These are phyloP conservation scores for Tetragnatha versicolor DNA, from an alignment of 1,140 invertebrate genomes.

Conservation along the genomic window DNA sequence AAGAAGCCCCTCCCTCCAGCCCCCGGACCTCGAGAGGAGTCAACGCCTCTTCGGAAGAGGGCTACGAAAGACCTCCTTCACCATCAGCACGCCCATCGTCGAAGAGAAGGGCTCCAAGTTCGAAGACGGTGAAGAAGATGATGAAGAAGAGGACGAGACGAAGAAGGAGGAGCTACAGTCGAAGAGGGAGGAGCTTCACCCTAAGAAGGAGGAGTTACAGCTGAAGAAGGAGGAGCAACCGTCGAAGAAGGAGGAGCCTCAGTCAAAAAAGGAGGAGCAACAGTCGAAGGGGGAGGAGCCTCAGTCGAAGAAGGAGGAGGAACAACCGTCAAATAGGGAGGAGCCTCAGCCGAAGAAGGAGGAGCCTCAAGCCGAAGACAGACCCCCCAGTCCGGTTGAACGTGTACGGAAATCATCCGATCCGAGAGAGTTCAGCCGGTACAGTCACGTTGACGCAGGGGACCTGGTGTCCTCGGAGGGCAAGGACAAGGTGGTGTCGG, in stretches of 20 bases:
- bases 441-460: slow-evolving; percentile 26
- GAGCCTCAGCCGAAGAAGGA: not conserved
- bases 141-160: not conserved
- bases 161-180: not conserved
- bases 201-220: not conserved
- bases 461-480: slow-evolving; percentile 40
- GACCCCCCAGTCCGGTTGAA: not conserved
- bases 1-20: slow-evolving; percentile 22
- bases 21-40: slow-evolving; percentile 35
- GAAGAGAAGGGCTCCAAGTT: slow-evolving; percentile 38
- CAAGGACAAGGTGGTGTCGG: slow-evolving; percentile 17
- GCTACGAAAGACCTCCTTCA: slow-evolving; percentile 32
- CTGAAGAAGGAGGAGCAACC: not conserved
- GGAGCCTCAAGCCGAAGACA: not conserved
- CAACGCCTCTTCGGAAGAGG: slow-evolving; percentile 4
- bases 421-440: slow-evolving; percentile 29
- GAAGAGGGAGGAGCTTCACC: not conserved
- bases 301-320: not conserved
- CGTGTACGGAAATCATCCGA: slow-evolving; percentile 21
- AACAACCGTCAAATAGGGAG: not conserved
- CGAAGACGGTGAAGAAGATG: slow-evolving; percentile 31
- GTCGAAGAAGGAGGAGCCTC: no score
- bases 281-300: not conserved
- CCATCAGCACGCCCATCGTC: slow-evolving; percentile 33
- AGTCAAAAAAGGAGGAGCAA: not conserved